Evolutionary conservation across 92 coral and sea anemone genomes (phyloP).

Genomic region (Zoanthus sociatus): DNA sequence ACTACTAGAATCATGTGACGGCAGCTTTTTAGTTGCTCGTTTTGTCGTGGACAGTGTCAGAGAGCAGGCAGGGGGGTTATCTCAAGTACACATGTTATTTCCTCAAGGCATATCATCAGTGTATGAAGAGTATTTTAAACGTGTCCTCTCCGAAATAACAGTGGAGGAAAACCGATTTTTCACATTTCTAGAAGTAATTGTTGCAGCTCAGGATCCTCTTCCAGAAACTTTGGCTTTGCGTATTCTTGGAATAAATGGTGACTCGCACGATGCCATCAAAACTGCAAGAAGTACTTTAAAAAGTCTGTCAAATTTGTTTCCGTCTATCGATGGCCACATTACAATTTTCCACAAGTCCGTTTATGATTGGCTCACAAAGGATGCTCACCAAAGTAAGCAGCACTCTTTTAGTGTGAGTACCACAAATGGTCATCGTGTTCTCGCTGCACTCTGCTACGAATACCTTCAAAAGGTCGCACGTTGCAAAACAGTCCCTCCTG

Average conservation of each 20-base stretch:
- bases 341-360: conserved; percentile 40
- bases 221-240: conserved; percentile 31
- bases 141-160: conserved; percentile 7
- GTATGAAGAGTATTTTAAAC: conserved; percentile 33
- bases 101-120: conserved; percentile 38
- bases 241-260: conserved; percentile 16
- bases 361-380: conserved; percentile 39
- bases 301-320: conserved; percentile 27
- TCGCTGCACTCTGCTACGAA: conserved; percentile 25
- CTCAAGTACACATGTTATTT: conserved; percentile 29
- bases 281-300: conserved; percentile 15
- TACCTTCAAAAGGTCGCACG: conserved; percentile 8
- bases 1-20: conserved; percentile 12
- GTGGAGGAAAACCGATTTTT: conserved; percentile 18
- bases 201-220: conserved; percentile 31
- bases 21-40: conserved; percentile 33
- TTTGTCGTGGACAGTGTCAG: conserved; percentile 20
- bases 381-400: background rate
- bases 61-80: background rate
- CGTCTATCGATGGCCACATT: conserved; percentile 5
- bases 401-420: conserved; percentile 32
- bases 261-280: conserved; percentile 22
- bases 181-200: conserved; percentile 35
- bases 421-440: conserved; percentile 24
- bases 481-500: conserved; percentile 25